A percentile compares a stretch with the other conserved stretches of the same genome.
Evolutionary conservation across 2,888 invertebrate species (phyloP).

Genomic region (Candidula unifasciata): DNA sequence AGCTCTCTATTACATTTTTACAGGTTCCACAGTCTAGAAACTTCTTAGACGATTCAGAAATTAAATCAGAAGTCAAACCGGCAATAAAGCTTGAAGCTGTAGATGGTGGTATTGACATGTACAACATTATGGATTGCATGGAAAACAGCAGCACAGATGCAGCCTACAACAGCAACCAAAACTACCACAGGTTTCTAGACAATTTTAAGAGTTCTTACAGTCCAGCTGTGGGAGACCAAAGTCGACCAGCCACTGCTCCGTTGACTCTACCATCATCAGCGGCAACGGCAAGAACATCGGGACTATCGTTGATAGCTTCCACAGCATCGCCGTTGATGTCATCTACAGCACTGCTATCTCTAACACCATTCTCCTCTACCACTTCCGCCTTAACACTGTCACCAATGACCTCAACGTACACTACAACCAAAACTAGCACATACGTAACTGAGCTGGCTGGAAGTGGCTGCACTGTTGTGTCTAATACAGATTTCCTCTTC

Average conservation of each 20-base stretch:
- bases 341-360: background rate
- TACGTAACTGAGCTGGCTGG: slow-evolving; percentile 30
- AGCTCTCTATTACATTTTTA: no score
- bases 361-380: background rate
- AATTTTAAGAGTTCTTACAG: background rate
- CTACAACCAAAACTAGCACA: slow-evolving; percentile 3
- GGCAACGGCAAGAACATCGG: background rate
- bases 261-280: background rate
- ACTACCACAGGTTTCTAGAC: background rate
- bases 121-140: background rate
- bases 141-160: background rate
- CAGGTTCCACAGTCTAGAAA: background rate
- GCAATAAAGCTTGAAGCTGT: slow-evolving; percentile 10
- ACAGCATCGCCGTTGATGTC: slow-evolving; percentile 19
- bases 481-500: slow-evolving; percentile 26
- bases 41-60: background rate
- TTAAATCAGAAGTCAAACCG: background rate
- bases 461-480: slow-evolving; percentile 44
- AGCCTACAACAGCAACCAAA: background rate
- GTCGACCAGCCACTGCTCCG: background rate
- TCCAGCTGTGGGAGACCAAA: background rate
- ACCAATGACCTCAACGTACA: background rate
- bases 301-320: background rate
- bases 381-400: background rate
- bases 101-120: background rate